These are phyloP conservation scores for Macrophya alboannulata DNA, from an alignment of 2,888 invertebrate species.

Conservation along the genomic window DNA sequence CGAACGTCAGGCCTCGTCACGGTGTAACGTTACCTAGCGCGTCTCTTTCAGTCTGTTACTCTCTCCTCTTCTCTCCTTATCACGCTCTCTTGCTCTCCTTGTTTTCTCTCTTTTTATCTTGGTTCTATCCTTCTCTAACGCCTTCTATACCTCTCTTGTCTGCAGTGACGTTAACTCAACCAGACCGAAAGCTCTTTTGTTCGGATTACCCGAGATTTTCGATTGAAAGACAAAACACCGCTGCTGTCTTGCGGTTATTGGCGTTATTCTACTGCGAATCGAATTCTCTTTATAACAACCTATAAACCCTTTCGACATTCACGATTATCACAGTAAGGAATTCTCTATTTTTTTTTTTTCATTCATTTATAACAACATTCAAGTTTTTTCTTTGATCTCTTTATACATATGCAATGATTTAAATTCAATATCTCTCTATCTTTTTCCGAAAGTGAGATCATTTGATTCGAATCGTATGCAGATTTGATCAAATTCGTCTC, in stretches of 20 bases:
- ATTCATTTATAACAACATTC: background rate
- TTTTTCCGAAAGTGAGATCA: background rate
- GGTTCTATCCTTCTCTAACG: constrained; percentile 37
- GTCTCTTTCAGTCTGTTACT: constrained; percentile 58
- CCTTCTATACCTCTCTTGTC: constrained; percentile 36
- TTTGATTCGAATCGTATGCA: no score
- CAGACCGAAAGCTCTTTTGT: constrained; percentile 51
- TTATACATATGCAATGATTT: no score
- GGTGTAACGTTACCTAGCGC: constrained; percentile 59
- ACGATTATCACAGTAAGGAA: background rate
- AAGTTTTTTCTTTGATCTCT: no score
- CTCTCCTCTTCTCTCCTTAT: constrained; percentile 53
- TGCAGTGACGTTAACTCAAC: constrained; percentile 50
- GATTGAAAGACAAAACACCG: constrained; percentile 51
- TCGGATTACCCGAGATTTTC: constrained; percentile 53
- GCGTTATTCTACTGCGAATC: constrained; percentile 15
- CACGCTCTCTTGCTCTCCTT: constrained; percentile 56
- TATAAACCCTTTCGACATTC: background rate
- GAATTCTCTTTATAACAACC: background rate
- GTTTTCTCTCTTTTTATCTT: constrained; percentile 58
- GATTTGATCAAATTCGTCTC: background rate
- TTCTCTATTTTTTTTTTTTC: background rate
- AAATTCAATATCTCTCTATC: background rate
- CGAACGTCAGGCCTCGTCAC: constrained; percentile 50
- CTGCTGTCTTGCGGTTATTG: constrained; percentile 14